Evolutionary conservation across 2,113 vertebrate species (phyloP).

Genomic region (Athene noctua): DNA sequence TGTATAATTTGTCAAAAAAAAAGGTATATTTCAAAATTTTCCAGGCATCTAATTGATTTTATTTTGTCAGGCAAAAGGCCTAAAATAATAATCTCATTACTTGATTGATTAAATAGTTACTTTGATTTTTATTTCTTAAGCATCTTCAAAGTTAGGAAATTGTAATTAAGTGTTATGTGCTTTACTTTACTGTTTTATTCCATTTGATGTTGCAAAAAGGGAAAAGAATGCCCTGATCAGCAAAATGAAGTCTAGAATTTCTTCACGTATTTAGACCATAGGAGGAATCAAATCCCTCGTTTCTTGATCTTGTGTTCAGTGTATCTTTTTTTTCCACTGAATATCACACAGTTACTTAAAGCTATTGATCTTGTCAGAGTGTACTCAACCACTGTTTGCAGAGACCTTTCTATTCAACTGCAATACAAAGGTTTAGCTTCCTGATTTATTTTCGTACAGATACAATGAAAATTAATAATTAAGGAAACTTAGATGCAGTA

Average conservation of each 20-base stretch:
- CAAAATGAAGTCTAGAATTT: neutral
- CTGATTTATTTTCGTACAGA: neutral
- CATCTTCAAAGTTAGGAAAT: neutral
- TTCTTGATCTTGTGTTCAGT: neutral
- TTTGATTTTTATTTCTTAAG: constrained; percentile 26
- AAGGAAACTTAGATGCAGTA: neutral
- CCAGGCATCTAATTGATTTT: neutral
- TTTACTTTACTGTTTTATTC: constrained; percentile 12
- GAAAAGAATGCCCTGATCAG: neutral
- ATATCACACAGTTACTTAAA: neutral
- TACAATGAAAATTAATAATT: neutral
- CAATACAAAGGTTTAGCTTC: neutral
- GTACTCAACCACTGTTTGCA: neutral
- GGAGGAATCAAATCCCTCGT: neutral
- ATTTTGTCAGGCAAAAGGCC: neutral
- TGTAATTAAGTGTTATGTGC: neutral
- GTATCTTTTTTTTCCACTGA: neutral
- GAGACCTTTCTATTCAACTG: neutral
- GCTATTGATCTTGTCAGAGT: neutral
- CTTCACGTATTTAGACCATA: neutral
- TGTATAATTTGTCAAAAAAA: neutral
- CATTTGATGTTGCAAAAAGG: neutral
- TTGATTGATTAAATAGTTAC: constrained; percentile 13
- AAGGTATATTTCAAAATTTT: neutral
- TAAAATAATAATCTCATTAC: neutral